Evolutionary conservation across 2,797 vertebrate genomes (phyloP), one percentile per base, ranked within the genome.

Genomic region (Xerus rutilus): DNA sequence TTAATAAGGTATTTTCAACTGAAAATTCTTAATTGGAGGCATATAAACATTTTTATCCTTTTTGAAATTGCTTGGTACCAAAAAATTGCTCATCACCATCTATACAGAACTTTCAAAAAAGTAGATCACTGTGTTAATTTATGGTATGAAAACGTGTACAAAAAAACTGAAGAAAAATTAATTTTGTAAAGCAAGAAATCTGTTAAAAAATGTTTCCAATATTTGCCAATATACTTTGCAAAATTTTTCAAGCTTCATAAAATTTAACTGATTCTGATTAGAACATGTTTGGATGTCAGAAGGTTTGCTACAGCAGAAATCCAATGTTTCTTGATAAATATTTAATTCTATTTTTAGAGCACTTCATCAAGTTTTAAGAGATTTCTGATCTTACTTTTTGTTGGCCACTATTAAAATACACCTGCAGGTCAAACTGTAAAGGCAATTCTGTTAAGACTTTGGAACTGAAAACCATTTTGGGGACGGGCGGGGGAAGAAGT

Each of bases 391-490:
- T 92, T 78, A 59, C 14, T 83, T 91, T 95, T 94, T 97, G 39
- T 73, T 93, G 5, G 91, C 35, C 18, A 93, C 4, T 91, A 88
- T 97, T 94, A 90, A 47, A 78, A 93, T 64, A 13, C 0, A 93
- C 15, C 32, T 90, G 67, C 69, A 86, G 59, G 43, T 93, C 57
- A 97, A 92, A 93, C 14, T 91, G 18, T 88, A 49, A 94, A 94
- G 67, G 45, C 23, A 85, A 96, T 96, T 97, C 94, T 95, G 95
- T 97, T 97, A 97, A 97, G 97, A 96, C 74, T 96, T 96, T 97
- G 86, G 87, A 91, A 96, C 92, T 97, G 95, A 94, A 98, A 97
- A 95, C 84, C 95, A 97, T 93, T 89, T 62, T 10, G 5, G 2
- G 32, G 39, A 3, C 39, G 39, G 39, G 39, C 39, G 39, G 59